Evolutionary conservation across 53 echinoderm and acorn worm genomes (phyloP).

Genomic region (Henricia sp.): DNA sequence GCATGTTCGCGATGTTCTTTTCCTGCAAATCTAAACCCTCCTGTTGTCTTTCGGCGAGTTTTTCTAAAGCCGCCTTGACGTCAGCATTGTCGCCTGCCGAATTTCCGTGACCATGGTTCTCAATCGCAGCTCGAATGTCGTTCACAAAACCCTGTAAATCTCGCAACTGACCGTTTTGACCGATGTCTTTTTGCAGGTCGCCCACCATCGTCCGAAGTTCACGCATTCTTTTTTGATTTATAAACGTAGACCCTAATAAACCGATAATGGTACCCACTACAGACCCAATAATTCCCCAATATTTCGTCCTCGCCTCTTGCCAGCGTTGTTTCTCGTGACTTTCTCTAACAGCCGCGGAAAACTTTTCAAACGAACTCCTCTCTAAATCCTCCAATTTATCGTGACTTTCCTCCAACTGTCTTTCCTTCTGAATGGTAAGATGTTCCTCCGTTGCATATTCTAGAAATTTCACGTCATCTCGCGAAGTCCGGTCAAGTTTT

Average conservation of each 20-base stretch:
- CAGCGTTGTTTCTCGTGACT: conserved; percentile 89
- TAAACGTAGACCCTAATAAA: conserved; percentile 74
- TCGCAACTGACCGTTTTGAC: conserved; percentile 39
- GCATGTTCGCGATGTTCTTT: conserved; percentile 52
- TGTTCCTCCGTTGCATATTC: conserved; percentile 97
- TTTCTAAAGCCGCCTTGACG: conserved; percentile 33
- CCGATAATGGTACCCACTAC: conserved; percentile 83
- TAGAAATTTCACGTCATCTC: conserved; percentile 92
- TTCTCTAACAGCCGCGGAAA: conserved; percentile 82
- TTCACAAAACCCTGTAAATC: conserved; percentile 47
- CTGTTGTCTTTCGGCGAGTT: conserved; percentile 50
- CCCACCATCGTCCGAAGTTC: conserved; percentile 76
- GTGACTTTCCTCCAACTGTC: conserved; percentile 66
- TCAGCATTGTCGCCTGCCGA: background rate
- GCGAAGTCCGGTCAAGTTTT: conserved; percentile 87
- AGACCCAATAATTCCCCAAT: conserved; percentile 89
- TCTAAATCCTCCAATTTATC: conserved; percentile 60
- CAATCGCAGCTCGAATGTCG: conserved; percentile 24
- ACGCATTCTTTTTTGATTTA: conserved; percentile 76
- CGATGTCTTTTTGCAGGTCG: conserved; percentile 72
- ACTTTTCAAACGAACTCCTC: conserved; percentile 71
- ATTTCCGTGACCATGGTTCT: background rate
- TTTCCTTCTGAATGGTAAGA: conserved; percentile 78
- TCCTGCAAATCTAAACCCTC: conserved; percentile 67
- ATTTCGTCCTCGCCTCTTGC: conserved; percentile 91